phyloP scores from a whole-genome alignment of 2,888 invertebrate genomes.

The Augiades crinisus region DNA sequence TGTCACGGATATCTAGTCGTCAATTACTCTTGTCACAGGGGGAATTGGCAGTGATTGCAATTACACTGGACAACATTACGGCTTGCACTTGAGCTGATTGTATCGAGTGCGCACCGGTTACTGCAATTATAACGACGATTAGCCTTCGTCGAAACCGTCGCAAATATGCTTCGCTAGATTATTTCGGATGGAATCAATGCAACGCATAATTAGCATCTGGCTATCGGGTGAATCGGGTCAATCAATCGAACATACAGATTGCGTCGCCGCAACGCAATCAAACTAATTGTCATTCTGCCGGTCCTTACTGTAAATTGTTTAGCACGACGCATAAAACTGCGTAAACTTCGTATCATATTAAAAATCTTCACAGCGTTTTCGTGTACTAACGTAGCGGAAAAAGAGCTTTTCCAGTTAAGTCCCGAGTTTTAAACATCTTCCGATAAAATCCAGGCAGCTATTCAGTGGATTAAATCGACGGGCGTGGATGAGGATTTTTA shows the following conservation, averaged over 20 bases:
- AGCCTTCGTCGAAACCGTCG: not conserved
- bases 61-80: constrained; percentile 25
- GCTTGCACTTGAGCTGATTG: constrained; percentile 24
- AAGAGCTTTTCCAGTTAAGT: constrained; percentile 4
- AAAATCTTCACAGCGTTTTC: not conserved
- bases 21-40: constrained; percentile 26
- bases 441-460: constrained; percentile 25
- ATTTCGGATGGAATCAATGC: constrained; percentile 9
- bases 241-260: constrained; percentile 1
- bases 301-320: not conserved
- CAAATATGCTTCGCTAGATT: not conserved
- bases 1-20: constrained; percentile 31
- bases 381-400: not conserved
- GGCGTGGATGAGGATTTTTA: constrained; percentile 13
- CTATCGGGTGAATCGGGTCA: constrained; percentile 9
- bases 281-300: constrained; percentile 13
- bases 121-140: not conserved
- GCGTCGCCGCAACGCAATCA: constrained; percentile 8
- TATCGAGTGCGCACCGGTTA: constrained; percentile 12
- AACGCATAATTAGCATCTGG: not conserved
- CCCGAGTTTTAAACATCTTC: constrained; percentile 8
- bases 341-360: too few species aligned
- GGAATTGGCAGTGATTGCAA: constrained; percentile 33
- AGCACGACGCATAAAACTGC: not conserved
- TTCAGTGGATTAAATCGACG: constrained; percentile 14